Evolutionary conservation across 2,888 invertebrate genomes (phyloP), one percentile per base, ranked within the genome.

Genomic region (Tachystola acroxantha): DNA sequence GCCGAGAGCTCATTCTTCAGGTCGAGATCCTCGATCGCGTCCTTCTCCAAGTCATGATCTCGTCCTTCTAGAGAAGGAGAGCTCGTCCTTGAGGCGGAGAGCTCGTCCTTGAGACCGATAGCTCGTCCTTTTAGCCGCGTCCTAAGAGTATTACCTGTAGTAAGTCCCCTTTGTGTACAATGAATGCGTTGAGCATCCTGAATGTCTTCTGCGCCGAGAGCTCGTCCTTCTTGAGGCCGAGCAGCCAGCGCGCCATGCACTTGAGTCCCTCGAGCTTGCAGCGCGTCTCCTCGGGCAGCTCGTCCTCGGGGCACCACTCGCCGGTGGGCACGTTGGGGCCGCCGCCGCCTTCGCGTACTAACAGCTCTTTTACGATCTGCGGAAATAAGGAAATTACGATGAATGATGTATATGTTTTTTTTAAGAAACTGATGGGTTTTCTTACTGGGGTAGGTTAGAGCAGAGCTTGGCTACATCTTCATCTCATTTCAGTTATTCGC

Each of bases 261-360:
- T 99, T 99, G 58, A 98, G 90, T 0, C 96, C 98, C 75, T 97
- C 97, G 42, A 98, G 91, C 86, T 97, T 97, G 81, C 96, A 96
- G 25, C 93, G 88, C 0, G 97, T 97, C 72, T 97, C 97, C 53
- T 95, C 94, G 0, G 97, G 96, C 14, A 98, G 84, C 36, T 94
- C 91, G 3, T 95, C 93, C 64, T 97, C 96, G 0, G 90, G 74
- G 68, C 96, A 96, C 98, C 98, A 98, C 11, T 89, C 89, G 25
- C 89, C 90, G 1, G 76, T 81, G 0, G 84, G 75, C 10, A 76
- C 66, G 33, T 89, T 88, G 3, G 84, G 76, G 12, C 88, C 85
- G 48, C 89, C 89, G 26, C 91, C 91, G 0, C 88, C 86, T 37
- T 95, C 95, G 66, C 94, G 94, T 50, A 98, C 97, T 34, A 99